Percentiles rank a stretch among this genome's conserved stretches.
phyloP scores from a whole-genome alignment of 2,797 vertebrate genomes.

The Okamejei kenojei region DNA sequence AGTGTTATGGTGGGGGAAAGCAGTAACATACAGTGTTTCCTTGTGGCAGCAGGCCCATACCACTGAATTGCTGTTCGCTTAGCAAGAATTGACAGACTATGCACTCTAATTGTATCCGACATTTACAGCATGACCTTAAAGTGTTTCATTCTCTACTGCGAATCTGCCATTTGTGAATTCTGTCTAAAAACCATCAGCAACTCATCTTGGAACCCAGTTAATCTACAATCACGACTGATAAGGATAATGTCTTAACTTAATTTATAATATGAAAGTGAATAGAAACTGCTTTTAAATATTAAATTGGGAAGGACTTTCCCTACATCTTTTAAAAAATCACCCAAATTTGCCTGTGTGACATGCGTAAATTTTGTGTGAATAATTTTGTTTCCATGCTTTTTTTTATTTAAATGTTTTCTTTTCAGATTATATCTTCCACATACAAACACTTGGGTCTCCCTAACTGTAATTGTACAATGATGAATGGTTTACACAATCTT shows the following conservation, averaged over 20 bases:
- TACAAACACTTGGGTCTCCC: constrained; percentile 36
- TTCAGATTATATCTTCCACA: constrained; percentile 34
- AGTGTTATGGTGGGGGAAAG: not conserved
- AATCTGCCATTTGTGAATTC: not conserved
- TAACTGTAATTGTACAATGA: constrained; percentile 25
- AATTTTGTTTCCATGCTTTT: constrained; percentile 26
- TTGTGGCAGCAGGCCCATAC: not conserved
- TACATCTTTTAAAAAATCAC: not conserved
- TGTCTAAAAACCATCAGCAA: not conserved
- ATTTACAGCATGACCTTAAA: not conserved
- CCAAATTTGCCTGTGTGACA: not conserved
- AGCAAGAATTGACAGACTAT: not conserved
- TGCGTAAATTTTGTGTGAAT: constrained; percentile 2
- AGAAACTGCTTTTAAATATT: not conserved
- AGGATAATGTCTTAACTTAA: not conserved
- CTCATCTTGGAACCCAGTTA: not conserved
- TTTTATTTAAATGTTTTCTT: not conserved
- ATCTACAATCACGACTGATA: not conserved
- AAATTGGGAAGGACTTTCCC: not conserved
- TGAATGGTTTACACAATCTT: not conserved
- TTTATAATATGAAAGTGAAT: not conserved
- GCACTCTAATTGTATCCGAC: not conserved
- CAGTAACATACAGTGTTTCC: not conserved
- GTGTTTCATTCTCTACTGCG: not conserved
- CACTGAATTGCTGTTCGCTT: not conserved